A percentile compares a stretch with the other conserved stretches of the same genome.
These are phyloP conservation scores for Sepioteuthis lessoniana DNA, from an alignment of 2,888 invertebrate genomes.

Conservation along the genomic window DNA sequence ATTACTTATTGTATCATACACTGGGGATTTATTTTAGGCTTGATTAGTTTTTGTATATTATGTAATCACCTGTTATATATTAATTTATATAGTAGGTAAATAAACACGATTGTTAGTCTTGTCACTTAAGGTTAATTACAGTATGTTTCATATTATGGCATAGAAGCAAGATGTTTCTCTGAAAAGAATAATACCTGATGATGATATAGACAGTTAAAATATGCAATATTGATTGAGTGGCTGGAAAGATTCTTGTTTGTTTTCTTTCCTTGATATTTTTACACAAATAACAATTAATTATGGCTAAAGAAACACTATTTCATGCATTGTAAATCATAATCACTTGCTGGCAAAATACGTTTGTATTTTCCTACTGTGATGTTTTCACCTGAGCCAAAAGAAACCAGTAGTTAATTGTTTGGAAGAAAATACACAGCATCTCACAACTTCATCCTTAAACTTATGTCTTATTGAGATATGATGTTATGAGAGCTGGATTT, in stretches of 20 bases:
- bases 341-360: not conserved
- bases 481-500: too few species aligned
- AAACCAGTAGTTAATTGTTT: not conserved
- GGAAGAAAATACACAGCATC: not conserved
- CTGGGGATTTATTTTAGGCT: not conserved
- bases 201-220: not conserved
- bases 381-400: not conserved
- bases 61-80: not conserved
- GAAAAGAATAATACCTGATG: not conserved
- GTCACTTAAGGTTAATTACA: constrained; percentile 11
- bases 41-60: not conserved
- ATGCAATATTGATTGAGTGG: not conserved
- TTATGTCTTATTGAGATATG: too few species aligned
- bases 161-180: not conserved
- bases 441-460: not conserved
- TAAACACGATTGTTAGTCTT: not conserved
- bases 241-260: not conserved
- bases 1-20: not conserved
- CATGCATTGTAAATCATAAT: not conserved
- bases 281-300: not conserved
- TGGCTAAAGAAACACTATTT: not conserved
- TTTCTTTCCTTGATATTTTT: not conserved
- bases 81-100: not conserved
- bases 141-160: not conserved
- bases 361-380: not conserved